Evolutionary conservation across 2,888 invertebrate genomes (phyloP).

Genomic region (Lycophotia porphyrea): DNA sequence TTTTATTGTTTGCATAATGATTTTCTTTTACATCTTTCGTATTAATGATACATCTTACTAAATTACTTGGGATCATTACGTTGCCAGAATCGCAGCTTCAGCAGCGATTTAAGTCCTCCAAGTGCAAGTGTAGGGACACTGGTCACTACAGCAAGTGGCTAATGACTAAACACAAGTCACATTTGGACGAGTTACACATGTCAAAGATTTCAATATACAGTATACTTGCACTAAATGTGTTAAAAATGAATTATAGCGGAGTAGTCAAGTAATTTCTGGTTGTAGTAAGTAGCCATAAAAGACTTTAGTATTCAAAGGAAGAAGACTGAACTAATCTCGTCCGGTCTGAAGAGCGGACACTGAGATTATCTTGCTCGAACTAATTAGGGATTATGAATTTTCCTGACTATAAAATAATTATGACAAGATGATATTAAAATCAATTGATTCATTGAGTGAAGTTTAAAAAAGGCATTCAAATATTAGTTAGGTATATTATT

Average conservation of each 20-base stretch:
- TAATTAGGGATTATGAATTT: constrained; percentile 45
- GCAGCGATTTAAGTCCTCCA: neutral
- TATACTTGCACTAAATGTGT: neutral
- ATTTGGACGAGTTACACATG: neutral
- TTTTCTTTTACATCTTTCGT: neutral
- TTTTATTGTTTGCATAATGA: too few species aligned
- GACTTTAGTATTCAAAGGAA: constrained; percentile 18
- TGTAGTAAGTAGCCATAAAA: constrained; percentile 10
- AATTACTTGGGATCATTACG: neutral
- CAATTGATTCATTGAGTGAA: neutral
- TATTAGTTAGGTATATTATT: neutral
- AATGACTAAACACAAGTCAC: neutral
- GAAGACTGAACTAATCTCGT: constrained; percentile 40
- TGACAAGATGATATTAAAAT: neutral
- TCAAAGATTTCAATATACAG: neutral
- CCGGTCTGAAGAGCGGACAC: constrained; percentile 21
- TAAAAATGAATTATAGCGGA: neutral
- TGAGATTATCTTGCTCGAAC: constrained; percentile 33
- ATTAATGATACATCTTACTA: neutral
- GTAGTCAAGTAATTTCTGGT: neutral
- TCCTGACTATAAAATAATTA: constrained; percentile 18
- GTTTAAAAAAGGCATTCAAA: neutral
- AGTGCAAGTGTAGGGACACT: neutral
- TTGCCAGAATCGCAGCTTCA: neutral
- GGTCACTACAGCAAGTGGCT: neutral